These are phyloP conservation scores for Terebella lapidaria DNA, from an alignment of 2,888 invertebrate genomes.

Conservation along the genomic window DNA sequence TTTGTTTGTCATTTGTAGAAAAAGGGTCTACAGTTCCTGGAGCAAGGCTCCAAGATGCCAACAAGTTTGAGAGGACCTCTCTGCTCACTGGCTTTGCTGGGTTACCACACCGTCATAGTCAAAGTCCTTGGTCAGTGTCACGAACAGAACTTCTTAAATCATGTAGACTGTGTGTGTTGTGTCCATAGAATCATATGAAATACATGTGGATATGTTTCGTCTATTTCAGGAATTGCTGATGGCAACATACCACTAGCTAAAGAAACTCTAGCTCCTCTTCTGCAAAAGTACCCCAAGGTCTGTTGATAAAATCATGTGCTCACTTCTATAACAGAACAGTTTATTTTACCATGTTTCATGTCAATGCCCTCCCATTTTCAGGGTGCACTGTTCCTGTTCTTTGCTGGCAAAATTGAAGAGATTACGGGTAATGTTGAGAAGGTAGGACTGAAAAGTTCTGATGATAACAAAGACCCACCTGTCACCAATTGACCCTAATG, in stretches of 20 bases:
- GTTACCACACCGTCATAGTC: slow-evolving; percentile 79
- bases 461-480: too few relatives aligned
- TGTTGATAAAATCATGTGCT: too few relatives aligned
- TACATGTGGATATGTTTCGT: too few relatives aligned
- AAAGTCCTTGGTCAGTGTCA: slow-evolving; percentile 69
- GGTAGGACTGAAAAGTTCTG: too few relatives aligned
- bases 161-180: not conserved
- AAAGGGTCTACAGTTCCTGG: slow-evolving; percentile 70
- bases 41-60: slow-evolving; percentile 66
- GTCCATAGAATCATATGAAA: not conserved
- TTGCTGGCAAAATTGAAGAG: slow-evolving; percentile 79
- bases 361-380: slow-evolving; percentile 36
- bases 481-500: too few relatives aligned
- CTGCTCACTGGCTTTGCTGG: slow-evolving; percentile 77
- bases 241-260: slow-evolving; percentile 75
- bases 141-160: too few relatives aligned
- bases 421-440: slow-evolving; percentile 70
- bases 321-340: too few relatives aligned
- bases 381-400: slow-evolving; percentile 89
- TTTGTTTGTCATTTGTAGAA: slow-evolving; percentile 56
- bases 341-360: too few relatives aligned
- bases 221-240: slow-evolving; percentile 59
- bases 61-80: slow-evolving; percentile 78
- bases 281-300: slow-evolving; percentile 66
- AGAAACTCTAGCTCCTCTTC: slow-evolving; percentile 61